Evolutionary conservation across 2,113 vertebrate genomes (phyloP).

Genomic region (Menidia beryllina): DNA sequence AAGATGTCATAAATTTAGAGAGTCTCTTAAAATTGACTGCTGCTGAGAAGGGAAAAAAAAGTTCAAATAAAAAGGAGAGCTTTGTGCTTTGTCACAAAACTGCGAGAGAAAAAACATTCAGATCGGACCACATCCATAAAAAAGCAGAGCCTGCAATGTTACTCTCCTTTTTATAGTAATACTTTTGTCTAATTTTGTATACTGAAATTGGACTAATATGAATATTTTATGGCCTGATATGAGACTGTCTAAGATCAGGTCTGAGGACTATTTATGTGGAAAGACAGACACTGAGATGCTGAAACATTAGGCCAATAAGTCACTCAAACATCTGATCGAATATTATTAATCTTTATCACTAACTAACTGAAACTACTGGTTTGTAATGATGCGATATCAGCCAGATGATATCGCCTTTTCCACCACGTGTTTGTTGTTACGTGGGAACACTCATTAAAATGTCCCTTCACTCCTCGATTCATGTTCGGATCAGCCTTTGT

Average conservation of each 20-base stretch:
- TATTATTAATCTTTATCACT: too few species aligned
- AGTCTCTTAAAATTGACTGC: neutral
- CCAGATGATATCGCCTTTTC: neutral
- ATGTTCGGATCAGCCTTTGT: neutral
- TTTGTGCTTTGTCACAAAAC: neutral
- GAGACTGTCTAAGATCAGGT: neutral
- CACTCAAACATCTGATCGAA: too few species aligned
- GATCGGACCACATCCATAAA: neutral
- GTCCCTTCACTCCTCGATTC: neutral
- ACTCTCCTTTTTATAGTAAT: neutral
- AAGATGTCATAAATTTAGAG: neutral
- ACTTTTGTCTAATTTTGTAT: too few species aligned
- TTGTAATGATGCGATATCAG: neutral
- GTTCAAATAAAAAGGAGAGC: neutral
- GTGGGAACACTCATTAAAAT: slow-evolving; percentile 18
- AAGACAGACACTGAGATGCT: too few species aligned
- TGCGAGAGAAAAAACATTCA: neutral
- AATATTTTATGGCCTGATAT: neutral
- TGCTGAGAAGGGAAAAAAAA: neutral
- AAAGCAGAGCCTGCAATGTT: neutral
- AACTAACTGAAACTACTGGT: too few species aligned
- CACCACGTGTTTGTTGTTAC: neutral
- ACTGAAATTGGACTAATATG: neutral
- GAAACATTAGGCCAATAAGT: too few species aligned
- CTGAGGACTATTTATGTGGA: too few species aligned